Evolutionary conservation across 2,113 vertebrate species (phyloP), one percentile per base, ranked within the genome.

Genomic region (Hydropotes inermis): DNA sequence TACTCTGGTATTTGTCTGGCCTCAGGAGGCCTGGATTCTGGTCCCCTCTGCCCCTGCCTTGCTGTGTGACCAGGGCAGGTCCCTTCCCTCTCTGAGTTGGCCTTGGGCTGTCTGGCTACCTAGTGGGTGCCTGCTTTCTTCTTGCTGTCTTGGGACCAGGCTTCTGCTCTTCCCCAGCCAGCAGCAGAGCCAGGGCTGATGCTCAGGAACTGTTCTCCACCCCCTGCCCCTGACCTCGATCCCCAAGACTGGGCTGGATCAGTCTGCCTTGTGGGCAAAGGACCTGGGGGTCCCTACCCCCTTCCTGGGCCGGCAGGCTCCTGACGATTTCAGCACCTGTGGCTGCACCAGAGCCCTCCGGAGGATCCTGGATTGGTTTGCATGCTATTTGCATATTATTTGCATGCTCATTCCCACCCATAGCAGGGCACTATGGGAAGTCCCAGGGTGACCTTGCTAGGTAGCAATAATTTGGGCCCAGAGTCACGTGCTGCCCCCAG

Each of bases 401-500:
- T 98, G 98, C 98, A 98, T 98, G 98, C 1, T 12, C 47, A 25
- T 8, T 58, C 74, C 97, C 91, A 96, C 55, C 93, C 93, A 76
- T 94, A 93, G 93, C 95, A 97, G 97, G 95, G 96, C 89, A 94
- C 89, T 95, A 15, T 52, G 90, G 91, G 82, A 93, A 87, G 52
- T 81, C 92, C 96, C 57, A 94, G 81, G 70, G 83, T 93, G 82
- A 97, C 47, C 82, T 93, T 96, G 94, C 88, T 92, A 92, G 87
- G 91, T 95, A 98, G 97, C 96, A 98, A 97, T 97, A 98, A 97
- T 98, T 97, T 95, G 97, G 94, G 85, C 89, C 60, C 87, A 96
- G 86, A 94, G 86, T 97, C 55, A 45, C 93, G 91, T 97, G 67
- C 47, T 95, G 67, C 76, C 96, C 94, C 82, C 33, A 60, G 55